Evolutionary conservation across 2,797 vertebrate genomes (phyloP).

Genomic region (Onychomys leucogaster): DNA sequence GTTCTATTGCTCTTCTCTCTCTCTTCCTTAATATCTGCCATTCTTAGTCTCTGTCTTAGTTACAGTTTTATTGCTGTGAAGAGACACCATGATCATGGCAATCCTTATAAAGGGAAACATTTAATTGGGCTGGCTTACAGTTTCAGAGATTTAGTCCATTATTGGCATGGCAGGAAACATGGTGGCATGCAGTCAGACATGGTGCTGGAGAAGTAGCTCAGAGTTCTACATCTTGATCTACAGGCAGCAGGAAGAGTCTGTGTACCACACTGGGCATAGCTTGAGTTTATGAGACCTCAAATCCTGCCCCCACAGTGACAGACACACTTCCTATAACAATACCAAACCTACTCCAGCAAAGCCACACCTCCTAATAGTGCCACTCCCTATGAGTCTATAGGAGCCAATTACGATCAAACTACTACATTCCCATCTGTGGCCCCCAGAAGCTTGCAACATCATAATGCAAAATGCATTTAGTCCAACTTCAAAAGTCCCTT

Average conservation of each 20-base stretch:
- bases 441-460: background rate
- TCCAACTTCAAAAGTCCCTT: background rate
- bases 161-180: too few species aligned
- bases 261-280: background rate
- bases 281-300: background rate
- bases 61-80: background rate
- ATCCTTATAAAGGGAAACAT: background rate
- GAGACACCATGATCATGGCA: background rate
- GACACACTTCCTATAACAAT: background rate
- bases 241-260: background rate
- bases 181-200: too few species aligned
- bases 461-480: background rate
- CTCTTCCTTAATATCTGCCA: background rate
- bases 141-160: background rate
- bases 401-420: background rate
- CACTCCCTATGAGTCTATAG: background rate
- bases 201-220: too few species aligned
- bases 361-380: background rate
- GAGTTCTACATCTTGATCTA: too few species aligned
- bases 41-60: background rate
- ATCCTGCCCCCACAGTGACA: background rate
- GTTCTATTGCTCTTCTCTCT: background rate
- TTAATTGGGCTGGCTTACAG: background rate
- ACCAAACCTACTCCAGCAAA: background rate
- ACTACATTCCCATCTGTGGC: background rate